phyloP scores from a whole-genome alignment of 2,888 invertebrate species.

The Timema cristinae region DNA sequence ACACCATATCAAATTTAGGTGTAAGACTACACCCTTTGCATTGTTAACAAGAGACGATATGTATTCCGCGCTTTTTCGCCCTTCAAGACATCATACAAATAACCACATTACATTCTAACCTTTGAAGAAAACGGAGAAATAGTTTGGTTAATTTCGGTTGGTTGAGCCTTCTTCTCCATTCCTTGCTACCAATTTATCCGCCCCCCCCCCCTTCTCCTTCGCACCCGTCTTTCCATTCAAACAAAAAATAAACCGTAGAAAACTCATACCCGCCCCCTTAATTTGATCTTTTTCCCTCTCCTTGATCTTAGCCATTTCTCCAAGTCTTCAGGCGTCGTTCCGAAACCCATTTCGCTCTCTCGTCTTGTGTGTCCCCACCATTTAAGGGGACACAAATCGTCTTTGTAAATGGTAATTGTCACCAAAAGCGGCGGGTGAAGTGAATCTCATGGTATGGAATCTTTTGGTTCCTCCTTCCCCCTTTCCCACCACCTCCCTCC shows the following conservation, averaged over 20 bases:
- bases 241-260: background rate
- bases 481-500: constrained; percentile 2
- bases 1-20: no score
- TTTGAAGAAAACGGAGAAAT: no score
- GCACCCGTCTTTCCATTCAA: background rate
- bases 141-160: constrained; percentile 4
- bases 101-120: background rate
- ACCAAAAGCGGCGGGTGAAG: constrained; percentile 27
- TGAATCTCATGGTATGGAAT: constrained; percentile 24
- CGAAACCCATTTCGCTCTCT: constrained; percentile 19
- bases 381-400: constrained; percentile 30
- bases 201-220: background rate
- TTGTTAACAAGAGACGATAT: no score
- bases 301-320: constrained; percentile 24
- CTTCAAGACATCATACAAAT: background rate
- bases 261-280: constrained; percentile 15
- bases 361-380: constrained; percentile 26
- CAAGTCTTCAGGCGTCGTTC: constrained; percentile 20
- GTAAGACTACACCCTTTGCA: no score
- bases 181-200: background rate
- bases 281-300: constrained; percentile 26
- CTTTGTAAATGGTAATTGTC: constrained; percentile 32
- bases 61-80: no score
- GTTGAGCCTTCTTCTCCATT: background rate
- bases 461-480: background rate